These are phyloP conservation scores for Ophraella communa DNA, from an alignment of 2,888 invertebrate genomes.

Conservation along the genomic window DNA sequence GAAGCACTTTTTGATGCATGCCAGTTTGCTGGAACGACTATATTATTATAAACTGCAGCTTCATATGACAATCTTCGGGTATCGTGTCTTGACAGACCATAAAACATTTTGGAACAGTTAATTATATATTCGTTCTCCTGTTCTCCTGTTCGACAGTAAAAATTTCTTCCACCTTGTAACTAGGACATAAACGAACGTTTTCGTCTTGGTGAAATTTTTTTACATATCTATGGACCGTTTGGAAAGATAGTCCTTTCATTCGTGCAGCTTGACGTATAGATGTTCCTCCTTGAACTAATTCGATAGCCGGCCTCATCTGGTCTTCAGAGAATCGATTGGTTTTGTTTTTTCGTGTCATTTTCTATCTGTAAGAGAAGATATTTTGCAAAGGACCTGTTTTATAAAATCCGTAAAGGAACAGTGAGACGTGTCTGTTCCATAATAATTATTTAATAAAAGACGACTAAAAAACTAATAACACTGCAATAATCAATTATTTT, in stretches of 20 bases:
- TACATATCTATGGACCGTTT: no score
- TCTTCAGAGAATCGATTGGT: background rate
- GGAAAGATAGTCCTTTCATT: slow-evolving; percentile 40
- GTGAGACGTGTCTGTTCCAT: background rate
- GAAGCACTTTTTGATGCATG: background rate
- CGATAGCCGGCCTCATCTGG: slow-evolving; percentile 38
- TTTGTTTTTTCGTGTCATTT: background rate
- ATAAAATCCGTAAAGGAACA: background rate
- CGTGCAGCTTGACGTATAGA: background rate
- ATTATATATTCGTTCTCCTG: background rate
- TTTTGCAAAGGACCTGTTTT: no score
- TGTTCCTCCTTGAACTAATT: background rate
- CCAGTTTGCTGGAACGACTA: background rate
- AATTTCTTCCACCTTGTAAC: background rate
- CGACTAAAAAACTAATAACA: no score
- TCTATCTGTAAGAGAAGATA: background rate
- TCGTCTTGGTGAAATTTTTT: background rate
- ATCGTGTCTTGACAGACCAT: background rate
- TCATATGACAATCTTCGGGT: background rate
- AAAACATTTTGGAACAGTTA: background rate
- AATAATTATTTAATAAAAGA: no score
- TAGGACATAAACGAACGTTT: background rate
- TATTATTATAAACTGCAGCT: background rate
- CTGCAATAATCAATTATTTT: no score
- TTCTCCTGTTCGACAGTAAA: background rate